Evolutionary conservation across 2,888 invertebrate genomes (phyloP).

Genomic region (Dione juno): DNA sequence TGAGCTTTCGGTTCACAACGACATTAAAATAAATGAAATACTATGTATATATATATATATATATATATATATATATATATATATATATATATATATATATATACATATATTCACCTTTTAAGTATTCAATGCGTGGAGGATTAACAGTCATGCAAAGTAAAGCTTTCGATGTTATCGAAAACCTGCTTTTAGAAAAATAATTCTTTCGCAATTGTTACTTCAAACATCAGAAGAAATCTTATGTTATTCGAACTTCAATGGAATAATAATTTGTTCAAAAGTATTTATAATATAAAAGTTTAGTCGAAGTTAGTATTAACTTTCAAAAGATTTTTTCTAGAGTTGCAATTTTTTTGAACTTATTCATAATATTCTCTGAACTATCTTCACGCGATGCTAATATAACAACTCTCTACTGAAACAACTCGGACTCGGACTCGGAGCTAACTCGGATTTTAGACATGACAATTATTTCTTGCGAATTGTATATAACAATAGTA

Average conservation of each 20-base stretch:
- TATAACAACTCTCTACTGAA: neutral
- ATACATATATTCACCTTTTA: neutral
- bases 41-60: neutral
- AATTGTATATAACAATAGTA: neutral
- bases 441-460: neutral
- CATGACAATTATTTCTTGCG: neutral
- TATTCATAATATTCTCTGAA: neutral
- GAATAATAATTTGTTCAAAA: conserved; percentile 3
- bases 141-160: conserved; percentile 20
- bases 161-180: conserved; percentile 12
- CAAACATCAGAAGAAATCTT: neutral
- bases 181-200: conserved; percentile 16
- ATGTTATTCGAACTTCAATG: neutral
- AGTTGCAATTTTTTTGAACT: no score
- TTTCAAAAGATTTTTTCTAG: neutral
- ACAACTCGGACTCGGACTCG: no score
- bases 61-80: neutral
- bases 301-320: neutral
- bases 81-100: neutral
- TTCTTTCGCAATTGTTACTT: conserved; percentile 1
- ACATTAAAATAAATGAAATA: no score
- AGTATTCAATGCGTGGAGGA: neutral
- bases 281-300: neutral
- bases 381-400: neutral
- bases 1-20: no score